A percentile compares a stretch with the other conserved stretches of the same genome.
These are phyloP conservation scores for Anolis sagrei DNA, from an alignment of 2,113 vertebrate species.

Conservation along the genomic window DNA sequence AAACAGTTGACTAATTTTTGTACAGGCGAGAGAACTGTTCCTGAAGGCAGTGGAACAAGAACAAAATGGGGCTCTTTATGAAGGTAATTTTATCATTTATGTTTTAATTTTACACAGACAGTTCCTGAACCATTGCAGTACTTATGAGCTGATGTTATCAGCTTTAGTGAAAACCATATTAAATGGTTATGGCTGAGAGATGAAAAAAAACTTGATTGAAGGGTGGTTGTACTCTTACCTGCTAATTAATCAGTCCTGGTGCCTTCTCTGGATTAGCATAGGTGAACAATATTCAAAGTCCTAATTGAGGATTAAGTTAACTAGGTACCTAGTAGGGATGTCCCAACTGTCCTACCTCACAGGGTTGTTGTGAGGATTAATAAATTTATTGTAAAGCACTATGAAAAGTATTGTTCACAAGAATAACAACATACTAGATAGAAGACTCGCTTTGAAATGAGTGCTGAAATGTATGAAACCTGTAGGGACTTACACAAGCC, in stretches of 20 bases:
- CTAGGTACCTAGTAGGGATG: background rate
- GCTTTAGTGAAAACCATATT: background rate
- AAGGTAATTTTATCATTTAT: slow-evolving; percentile 79
- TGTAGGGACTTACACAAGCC: background rate
- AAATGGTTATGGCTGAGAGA: background rate
- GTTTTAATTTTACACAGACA: background rate
- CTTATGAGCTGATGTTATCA: background rate
- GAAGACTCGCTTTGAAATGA: background rate
- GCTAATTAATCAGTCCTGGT: background rate
- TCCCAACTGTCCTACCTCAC: slow-evolving; percentile 10
- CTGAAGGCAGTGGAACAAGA: slow-evolving; percentile 96
- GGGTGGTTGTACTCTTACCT: background rate
- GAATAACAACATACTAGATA: background rate
- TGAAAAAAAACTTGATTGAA: background rate
- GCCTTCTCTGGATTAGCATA: background rate
- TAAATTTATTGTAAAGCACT: slow-evolving; percentile 6
- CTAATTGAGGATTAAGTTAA: background rate
- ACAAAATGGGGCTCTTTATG: slow-evolving; percentile 95
- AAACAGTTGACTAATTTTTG: slow-evolving; percentile 57
- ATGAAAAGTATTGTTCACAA: background rate
- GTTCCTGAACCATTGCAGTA: background rate
- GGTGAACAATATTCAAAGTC: background rate
- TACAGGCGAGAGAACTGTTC: slow-evolving; percentile 94
- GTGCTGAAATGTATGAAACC: background rate
- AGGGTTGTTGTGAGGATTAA: slow-evolving; percentile 21